Base-by-base conservation (phyloP, 1,140 invertebrate species). In the Saccostrea glomerata region DNA sequence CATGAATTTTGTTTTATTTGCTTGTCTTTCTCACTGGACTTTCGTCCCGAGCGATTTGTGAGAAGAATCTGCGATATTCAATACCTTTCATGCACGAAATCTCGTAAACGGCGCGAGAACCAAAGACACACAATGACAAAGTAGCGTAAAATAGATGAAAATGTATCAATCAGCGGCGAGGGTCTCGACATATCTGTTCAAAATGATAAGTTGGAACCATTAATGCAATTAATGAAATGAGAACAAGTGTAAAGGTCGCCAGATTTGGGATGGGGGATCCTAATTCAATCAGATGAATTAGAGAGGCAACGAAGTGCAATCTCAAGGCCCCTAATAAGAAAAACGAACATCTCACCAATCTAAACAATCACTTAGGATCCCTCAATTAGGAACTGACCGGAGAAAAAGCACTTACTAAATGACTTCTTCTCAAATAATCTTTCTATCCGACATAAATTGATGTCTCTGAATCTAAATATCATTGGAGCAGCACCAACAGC, bases 131-230 rank as follows among this genome's bases (percentile, higher is more conserved):
- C 70, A 87, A 87, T 63, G 82, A 54, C 86, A 87, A 87, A 87
- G 82, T 58, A 70, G 36, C 58, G 86, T 84, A 87, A 87, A 87
- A 87, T 87, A 63, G 86, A 87, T 87, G 86, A 84, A 87, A 87
- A 87, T 87, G 55, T 84, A 87, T 87, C 82, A 83, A 87, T 87
- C 86, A 87, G 86, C 58, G 36, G 23, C 58, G 82, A 84, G 82
- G 55, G 86, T 56, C 40, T 23, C 82, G 86, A 87, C 86, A 87
- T 82, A 87, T 83, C 77, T 83, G 82, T 58, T 87, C 30, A 60
- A 83, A 83, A 87, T 87, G 86, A 87, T 87, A 83, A 63, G 86
- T 87, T 82, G 56, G 73, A 56, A 63, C 84, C 84, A 85, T 85
- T 85, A 85, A 85, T 58, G 84, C 58, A 60, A 85, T 85, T 85